These are phyloP conservation scores for Saccopteryx bilineata DNA, from an alignment of 2,113 vertebrate genomes.

Conservation along the genomic window DNA sequence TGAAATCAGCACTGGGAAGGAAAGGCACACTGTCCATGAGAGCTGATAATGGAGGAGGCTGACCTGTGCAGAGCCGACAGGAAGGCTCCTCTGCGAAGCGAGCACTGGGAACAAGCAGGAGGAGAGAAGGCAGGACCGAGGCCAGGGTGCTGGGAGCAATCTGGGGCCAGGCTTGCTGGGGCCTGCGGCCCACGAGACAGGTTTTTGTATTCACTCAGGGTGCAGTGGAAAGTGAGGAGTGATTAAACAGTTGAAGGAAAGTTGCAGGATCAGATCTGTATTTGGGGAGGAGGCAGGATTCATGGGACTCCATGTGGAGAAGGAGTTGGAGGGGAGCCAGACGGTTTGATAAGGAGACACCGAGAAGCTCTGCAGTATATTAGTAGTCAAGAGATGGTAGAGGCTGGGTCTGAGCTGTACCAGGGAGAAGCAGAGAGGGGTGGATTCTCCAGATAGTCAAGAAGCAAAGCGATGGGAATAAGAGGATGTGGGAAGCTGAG, in stretches of 20 bases:
- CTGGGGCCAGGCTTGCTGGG: neutral
- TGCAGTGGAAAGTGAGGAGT: neutral
- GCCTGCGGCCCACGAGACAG: neutral
- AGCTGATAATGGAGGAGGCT: too few species aligned
- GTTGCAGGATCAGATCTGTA: neutral
- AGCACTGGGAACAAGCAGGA: neutral
- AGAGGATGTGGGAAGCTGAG: neutral
- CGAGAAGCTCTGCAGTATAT: accelerated
- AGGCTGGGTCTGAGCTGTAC: neutral
- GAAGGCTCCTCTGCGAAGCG: neutral
- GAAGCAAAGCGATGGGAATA: neutral
- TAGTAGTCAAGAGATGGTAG: neutral
- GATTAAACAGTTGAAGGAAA: neutral
- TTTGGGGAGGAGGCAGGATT: neutral
- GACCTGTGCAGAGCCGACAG: too few species aligned
- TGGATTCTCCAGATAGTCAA: neutral
- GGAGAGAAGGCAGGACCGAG: neutral
- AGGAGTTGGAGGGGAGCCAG: neutral
- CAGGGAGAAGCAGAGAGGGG: neutral
- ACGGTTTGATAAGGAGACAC: neutral
- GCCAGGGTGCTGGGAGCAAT: neutral
- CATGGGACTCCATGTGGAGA: neutral
- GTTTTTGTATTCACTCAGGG: neutral
- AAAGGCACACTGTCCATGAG: accelerated
- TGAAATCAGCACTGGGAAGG: neutral